Base-by-base conservation (phyloP, 2,888 invertebrate genomes). In the Carabus problematicus region DNA sequence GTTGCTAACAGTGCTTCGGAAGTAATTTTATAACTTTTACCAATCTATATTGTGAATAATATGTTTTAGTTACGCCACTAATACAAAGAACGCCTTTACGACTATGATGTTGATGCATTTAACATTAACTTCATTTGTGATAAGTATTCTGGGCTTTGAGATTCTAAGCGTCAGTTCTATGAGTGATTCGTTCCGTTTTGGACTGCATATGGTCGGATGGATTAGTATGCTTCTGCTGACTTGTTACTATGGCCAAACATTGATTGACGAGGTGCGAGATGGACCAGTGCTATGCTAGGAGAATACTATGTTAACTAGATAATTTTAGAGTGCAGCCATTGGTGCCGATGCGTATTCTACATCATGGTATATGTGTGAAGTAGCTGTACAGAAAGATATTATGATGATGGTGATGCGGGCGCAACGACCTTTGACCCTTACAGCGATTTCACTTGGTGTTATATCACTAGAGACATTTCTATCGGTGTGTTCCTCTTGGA, bases 171-270 rank as follows among this genome's bases (percentile, higher is more conserved):
- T 75, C 18, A 71, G 73, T 11, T 72, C 74, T 43, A 71, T 67
- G 64, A 72, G 70, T 60, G 75, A 75, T 71, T 74, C 73, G 18
- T 70, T 73, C 16, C 70, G 77, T 64, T 77, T 76, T 70, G 68
- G 73, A n/a, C 70, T 77, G 71, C 77, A 78, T 66, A 71, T 77
- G 45, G 71, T 73, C 6, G 78, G 78, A 14, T 78, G 77, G 78
- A 55, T 78, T 60, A 72, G 72, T 16, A 75, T 78, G 69, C 64
- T 78, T 9, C 74, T 76, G 56, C 64, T 77, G 1, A 73, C 77
- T 58, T 77, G 76, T 64, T 76, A 76, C 61, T 76, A 76, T 64
- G 77, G 77, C 0, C 78, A 78, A 72, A 75, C 72, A 29, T 63
- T 78, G 42, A 76, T 77, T 64, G 75, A 78, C 70, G 72, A 75